These are phyloP conservation scores for Cololabis saira DNA, from an alignment of 2,113 vertebrate genomes.

Conservation along the genomic window DNA sequence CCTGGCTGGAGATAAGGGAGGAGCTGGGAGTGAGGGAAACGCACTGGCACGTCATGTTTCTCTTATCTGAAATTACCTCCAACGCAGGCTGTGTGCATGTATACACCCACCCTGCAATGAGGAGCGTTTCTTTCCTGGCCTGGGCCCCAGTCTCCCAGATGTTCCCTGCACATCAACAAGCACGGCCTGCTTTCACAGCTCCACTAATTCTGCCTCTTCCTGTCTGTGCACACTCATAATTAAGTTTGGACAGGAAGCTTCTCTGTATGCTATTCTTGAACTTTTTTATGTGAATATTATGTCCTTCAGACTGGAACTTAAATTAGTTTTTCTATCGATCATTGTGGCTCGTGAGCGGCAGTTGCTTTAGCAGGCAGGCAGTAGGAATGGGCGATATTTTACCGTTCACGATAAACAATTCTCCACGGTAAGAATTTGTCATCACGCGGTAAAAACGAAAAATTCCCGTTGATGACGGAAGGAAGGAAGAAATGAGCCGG, in stretches of 20 bases:
- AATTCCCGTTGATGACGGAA: no score
- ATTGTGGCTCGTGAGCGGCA: conserved; percentile 28
- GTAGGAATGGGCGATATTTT: no score
- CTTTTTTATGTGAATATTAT: conserved; percentile 7
- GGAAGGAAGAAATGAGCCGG: no score
- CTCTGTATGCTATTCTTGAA: neutral
- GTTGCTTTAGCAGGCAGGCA: conserved; percentile 18
- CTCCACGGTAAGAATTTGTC: no score
- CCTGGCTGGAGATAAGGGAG: conserved; percentile 58
- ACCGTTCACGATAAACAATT: no score
- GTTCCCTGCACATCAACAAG: conserved; percentile 2
- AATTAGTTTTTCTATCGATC: conserved; percentile 56
- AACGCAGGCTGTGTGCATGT: conserved; percentile 19
- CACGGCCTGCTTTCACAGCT: conserved; percentile 5
- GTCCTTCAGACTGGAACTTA: conserved; percentile 37
- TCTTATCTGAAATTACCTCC: conserved; percentile 59
- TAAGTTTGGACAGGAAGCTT: neutral
- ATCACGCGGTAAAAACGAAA: no score
- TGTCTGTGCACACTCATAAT: neutral
- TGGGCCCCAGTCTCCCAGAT: conserved; percentile 7
- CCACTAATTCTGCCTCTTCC: neutral
- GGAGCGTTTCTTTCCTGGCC: conserved; percentile 11
- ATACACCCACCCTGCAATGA: conserved; percentile 25
- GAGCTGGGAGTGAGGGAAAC: conserved; percentile 49
- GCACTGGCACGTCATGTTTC: conserved; percentile 64